These are phyloP conservation scores for Drosophila mimetica DNA, from an alignment of 2,888 invertebrate genomes.

Conservation along the genomic window DNA sequence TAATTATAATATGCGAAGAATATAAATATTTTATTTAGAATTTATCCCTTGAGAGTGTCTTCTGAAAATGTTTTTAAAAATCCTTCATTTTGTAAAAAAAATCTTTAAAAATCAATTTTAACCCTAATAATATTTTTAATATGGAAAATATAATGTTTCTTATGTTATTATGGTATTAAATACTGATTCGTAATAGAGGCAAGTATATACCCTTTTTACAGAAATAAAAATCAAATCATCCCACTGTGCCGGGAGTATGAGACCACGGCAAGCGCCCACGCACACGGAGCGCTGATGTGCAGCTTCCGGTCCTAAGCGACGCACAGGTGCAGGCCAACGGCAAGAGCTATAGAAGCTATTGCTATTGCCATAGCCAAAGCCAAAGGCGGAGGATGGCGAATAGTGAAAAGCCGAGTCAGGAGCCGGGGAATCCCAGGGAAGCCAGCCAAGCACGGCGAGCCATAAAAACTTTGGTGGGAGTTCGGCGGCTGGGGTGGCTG, in stretches of 20 bases:
- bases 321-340: constrained; percentile 73
- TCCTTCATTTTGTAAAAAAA: no score
- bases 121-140: no score
- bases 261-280: constrained; percentile 42
- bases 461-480: constrained; percentile 68
- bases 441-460: constrained; percentile 46
- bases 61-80: no score
- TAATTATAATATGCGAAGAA: no score
- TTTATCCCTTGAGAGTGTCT: no score
- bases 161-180: no score
- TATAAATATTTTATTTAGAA: no score
- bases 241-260: constrained; percentile 31
- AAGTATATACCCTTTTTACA: no score
- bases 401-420: constrained; percentile 23
- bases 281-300: constrained; percentile 70
- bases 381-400: constrained; percentile 8
- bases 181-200: no score
- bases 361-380: not conserved
- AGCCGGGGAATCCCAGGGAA: constrained; percentile 27
- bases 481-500: constrained; percentile 6
- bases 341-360: constrained; percentile 22
- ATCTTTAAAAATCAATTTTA: no score
- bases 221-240: not conserved
- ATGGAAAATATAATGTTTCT: no score
- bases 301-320: constrained; percentile 74